Percentiles rank a stretch among this genome's conserved stretches.
phyloP scores from a whole-genome alignment of 2,888 invertebrate genomes.

The Ceratothoa steindachneri region DNA sequence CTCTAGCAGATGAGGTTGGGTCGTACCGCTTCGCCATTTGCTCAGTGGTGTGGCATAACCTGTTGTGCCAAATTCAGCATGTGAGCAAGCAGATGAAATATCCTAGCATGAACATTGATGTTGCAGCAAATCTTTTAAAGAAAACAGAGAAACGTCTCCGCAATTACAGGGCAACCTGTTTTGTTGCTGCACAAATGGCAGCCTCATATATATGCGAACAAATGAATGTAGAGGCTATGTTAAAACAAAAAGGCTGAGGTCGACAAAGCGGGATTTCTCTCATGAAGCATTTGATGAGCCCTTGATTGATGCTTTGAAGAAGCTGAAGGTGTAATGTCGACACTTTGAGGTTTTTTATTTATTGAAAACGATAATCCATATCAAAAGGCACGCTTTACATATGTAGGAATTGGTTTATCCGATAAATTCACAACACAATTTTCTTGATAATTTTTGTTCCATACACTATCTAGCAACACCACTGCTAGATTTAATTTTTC shows the following conservation, averaged over 20 bases:
- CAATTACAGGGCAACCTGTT: conserved; percentile 16
- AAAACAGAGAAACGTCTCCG: conserved; percentile 21
- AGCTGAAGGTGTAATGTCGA: conserved; percentile 24
- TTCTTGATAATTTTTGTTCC: too few relatives aligned
- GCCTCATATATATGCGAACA: conserved; percentile 20
- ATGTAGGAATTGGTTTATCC: too few relatives aligned
- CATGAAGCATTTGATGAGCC: conserved; percentile 27
- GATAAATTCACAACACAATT: too few relatives aligned
- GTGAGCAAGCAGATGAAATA: conserved; percentile 34
- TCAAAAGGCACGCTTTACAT: too few relatives aligned
- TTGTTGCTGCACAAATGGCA: background rate
- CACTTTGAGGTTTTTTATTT: too few relatives aligned
- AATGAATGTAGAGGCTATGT: conserved; percentile 24
- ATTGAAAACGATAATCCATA: too few relatives aligned
- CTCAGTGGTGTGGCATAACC: conserved; percentile 26
- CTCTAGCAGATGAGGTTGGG: conserved; percentile 22
- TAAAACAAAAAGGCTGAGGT: conserved; percentile 12
- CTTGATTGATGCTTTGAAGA: conserved; percentile 32
- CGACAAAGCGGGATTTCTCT: conserved; percentile 22
- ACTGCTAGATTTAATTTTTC: too few relatives aligned
- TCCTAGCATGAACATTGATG: conserved; percentile 26
- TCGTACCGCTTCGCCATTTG: conserved; percentile 22
- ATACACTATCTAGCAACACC: too few relatives aligned
- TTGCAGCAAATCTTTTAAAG: conserved; percentile 26
- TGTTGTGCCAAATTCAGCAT: conserved; percentile 27